phyloP scores from a whole-genome alignment of 2,113 vertebrate genomes.

The Brachionichthys hirsutus region DNA sequence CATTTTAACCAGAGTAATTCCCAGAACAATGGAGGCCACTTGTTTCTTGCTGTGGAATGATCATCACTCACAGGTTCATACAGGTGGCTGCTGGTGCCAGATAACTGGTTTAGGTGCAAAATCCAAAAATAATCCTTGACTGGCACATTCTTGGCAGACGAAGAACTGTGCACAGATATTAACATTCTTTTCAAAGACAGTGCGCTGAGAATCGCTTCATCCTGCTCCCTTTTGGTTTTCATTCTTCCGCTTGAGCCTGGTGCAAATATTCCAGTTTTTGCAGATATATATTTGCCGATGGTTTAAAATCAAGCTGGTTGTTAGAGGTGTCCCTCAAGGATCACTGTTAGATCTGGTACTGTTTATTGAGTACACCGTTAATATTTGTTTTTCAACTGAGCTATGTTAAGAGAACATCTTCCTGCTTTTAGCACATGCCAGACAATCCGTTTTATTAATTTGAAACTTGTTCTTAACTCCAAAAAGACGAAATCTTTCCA shows the following conservation, averaged over 20 bases:
- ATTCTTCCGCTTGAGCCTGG: not conserved
- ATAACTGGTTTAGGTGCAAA: conserved; percentile 13
- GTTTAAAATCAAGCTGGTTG: not conserved
- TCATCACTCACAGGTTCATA: conserved; percentile 36
- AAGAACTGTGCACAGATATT: conserved; percentile 12
- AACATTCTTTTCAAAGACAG: conserved; percentile 1
- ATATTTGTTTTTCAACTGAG: not conserved
- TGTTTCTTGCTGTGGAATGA: conserved; percentile 16
- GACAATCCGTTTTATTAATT: no score
- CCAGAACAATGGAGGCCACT: conserved; percentile 30
- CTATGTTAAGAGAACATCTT: not conserved
- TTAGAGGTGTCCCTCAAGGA: not conserved
- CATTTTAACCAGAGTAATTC: conserved; percentile 3
- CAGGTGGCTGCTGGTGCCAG: conserved; percentile 24
- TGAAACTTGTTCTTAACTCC: no score
- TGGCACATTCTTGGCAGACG: conserved; percentile 32
- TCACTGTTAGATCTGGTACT: no score
- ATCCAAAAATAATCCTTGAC: conserved; percentile 22
- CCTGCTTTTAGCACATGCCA: not conserved
- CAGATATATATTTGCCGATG: not conserved
- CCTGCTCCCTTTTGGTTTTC: not conserved
- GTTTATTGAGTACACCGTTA: not conserved
- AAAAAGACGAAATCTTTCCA: no score
- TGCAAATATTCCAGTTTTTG: not conserved
- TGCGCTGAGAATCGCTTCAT: not conserved